A percentile compares a stretch with the other conserved stretches of the same genome.
phyloP scores from a whole-genome alignment of 1,140 invertebrate species.

The Drosophila busckii region DNA sequence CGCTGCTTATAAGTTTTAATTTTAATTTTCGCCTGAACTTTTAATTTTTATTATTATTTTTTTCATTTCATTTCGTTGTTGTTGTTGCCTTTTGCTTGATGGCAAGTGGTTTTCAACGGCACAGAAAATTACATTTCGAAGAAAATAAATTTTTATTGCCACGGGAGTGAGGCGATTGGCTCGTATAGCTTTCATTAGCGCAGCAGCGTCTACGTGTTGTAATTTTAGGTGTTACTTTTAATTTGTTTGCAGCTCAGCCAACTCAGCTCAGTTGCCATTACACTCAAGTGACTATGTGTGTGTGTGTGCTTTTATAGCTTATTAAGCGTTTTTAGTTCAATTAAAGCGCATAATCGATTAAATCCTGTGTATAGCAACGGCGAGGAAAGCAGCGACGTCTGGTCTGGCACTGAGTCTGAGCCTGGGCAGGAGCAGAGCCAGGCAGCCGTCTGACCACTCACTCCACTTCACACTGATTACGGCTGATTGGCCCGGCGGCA shows the following conservation, averaged over 20 bases:
- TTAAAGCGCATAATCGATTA: constrained; percentile 75
- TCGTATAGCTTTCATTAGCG: constrained; percentile 69
- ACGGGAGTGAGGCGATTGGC: constrained; percentile 6
- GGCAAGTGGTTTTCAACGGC: constrained; percentile 59
- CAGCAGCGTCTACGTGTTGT: constrained; percentile 63
- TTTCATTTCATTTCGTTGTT: constrained; percentile 16
- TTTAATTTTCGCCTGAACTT: constrained; percentile 5
- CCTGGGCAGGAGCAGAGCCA: constrained; percentile 5
- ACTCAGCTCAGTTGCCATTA: constrained; percentile 6
- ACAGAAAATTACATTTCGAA: constrained; percentile 72
- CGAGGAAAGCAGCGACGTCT: constrained; percentile 32
- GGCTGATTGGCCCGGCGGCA: constrained; percentile 65
- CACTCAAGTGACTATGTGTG: constrained; percentile 30
- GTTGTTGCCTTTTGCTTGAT: constrained; percentile 20
- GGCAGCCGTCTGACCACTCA: constrained; percentile 13
- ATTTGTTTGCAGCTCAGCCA: constrained; percentile 51
- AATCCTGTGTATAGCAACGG: constrained; percentile 32
- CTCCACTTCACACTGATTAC: constrained; percentile 57
- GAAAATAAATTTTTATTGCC: constrained; percentile 74
- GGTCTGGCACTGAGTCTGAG: constrained; percentile 55
- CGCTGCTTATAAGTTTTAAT: no score
- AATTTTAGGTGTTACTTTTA: constrained; percentile 76
- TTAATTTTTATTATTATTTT: constrained; percentile 16
- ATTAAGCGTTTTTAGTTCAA: constrained; percentile 76
- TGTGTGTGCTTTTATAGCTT: constrained; percentile 67